phyloP scores from a whole-genome alignment of 2,797 vertebrate species.

The Sebastes minor region DNA sequence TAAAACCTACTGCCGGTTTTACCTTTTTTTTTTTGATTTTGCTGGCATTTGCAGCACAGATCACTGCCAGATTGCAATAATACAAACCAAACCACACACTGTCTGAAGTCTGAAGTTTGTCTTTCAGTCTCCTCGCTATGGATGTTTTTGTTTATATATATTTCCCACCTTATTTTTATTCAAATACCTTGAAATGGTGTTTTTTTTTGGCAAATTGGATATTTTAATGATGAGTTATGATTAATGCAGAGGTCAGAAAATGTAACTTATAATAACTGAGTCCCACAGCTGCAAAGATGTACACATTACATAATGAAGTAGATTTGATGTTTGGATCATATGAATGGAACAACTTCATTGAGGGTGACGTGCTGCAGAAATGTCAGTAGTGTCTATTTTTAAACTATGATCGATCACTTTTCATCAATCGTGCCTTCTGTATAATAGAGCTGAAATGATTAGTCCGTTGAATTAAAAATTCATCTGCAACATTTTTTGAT shows the following conservation, averaged over 20 bases:
- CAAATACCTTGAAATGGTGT: slow-evolving; percentile 48
- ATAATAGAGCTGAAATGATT: background rate
- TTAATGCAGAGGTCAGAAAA: background rate
- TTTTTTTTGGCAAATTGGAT: background rate
- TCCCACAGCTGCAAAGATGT: background rate
- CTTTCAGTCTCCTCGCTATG: slow-evolving; percentile 22
- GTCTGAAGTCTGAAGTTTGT: background rate
- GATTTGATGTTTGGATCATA: slow-evolving; percentile 4
- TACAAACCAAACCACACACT: slow-evolving; percentile 27
- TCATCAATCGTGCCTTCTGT: slow-evolving; percentile 8
- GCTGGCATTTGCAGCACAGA: background rate
- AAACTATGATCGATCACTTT: slow-evolving; percentile 28
- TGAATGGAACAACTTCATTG: slow-evolving; percentile 17
- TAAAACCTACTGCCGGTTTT: slow-evolving; percentile 35
- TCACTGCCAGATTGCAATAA: slow-evolving; percentile 27
- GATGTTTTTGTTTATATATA: background rate
- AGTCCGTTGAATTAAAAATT: background rate
- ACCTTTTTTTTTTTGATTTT: background rate
- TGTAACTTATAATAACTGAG: background rate
- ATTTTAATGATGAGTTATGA: too few species aligned
- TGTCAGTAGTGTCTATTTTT: slow-evolving; percentile 57
- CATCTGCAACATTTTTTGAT: slow-evolving; percentile 1
- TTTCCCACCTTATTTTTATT: slow-evolving; percentile 52
- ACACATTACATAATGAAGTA: background rate
- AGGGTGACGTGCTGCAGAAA: slow-evolving; percentile 40